Evolutionary conservation across 1,140 invertebrate species (phyloP), one percentile per base, ranked within the genome.

Genomic region (Parapsyche elsis): DNA sequence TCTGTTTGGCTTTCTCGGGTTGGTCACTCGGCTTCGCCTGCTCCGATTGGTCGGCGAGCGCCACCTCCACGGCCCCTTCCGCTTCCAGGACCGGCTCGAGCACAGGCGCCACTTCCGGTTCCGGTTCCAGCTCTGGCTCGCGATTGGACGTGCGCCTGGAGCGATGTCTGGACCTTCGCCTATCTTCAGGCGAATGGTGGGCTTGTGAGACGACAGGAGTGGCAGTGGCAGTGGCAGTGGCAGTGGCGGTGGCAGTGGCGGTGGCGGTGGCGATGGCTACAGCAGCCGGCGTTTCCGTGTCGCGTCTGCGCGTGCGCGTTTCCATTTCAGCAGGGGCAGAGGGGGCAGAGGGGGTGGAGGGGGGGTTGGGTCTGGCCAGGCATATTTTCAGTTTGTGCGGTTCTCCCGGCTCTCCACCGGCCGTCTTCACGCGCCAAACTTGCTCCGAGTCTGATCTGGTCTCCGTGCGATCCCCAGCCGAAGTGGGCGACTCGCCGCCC

Each of bases 301-400:
- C 73, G 67, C 67, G 57, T 57, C 80, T 70, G 30, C 80, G 77
- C 44, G 77, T 77, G 14, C 80, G 77, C 64, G 77, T 59, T 1
- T 79, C 71, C 46, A 70, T 75, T 14, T 83, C 81, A 0, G 80
- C 71, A n/a, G 1, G 2, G 30, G 30, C 1, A 7, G 30, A 7
- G 2, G 30, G 2, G 30, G 30, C 2, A 7, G 30, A 4, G 30
- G 30, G 7, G 7, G 30, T 1, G 79, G 79, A 12, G 75, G 73
- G 19, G 71, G 49, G 4, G 71, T 70, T 1, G 74, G 82, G 73
- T n/a, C 82, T 74, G 67, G 82, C 59, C n/a, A 83, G 67, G 38
- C 82, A 83, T 67, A 83, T 81, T 75, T 83, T 83, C 10, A 83
- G 64, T 73, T 83, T 83, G 16, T 83, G 82, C 24, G 81, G 81